Conservation (phyloP, 2,797 vertebrate genomes). For the Peromyscus eremicus region DNA sequence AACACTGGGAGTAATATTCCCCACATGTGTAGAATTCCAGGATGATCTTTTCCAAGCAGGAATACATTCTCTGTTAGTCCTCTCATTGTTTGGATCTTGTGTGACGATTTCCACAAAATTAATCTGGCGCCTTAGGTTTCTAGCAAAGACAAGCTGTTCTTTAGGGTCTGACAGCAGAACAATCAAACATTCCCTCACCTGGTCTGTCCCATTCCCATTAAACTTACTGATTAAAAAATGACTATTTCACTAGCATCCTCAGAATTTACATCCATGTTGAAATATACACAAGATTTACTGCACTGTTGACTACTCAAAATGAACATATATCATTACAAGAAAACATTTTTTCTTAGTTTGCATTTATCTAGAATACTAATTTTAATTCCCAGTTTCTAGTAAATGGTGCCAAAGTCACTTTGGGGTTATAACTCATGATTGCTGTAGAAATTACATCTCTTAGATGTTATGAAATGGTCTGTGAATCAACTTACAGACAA, state of each 20-base stretch:
- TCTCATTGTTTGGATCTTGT: background rate
- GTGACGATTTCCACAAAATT: constrained; percentile 27
- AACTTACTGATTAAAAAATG: constrained; percentile 48
- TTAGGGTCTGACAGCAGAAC: background rate
- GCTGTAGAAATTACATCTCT: background rate
- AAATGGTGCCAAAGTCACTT: background rate
- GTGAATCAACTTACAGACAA: constrained; percentile 41
- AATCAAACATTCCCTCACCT: background rate
- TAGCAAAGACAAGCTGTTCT: constrained; percentile 55
- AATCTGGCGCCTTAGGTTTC: background rate
- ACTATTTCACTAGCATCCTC: constrained; percentile 48
- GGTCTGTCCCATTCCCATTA: constrained; percentile 52
- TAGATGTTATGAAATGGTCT: constrained; percentile 46
- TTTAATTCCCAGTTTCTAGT: constrained; percentile 33
- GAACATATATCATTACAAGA: background rate
- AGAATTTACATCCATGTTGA: background rate
- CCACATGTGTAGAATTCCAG: constrained; percentile 13
- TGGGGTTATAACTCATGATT: constrained; percentile 37
- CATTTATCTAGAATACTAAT: background rate
- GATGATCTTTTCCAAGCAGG: background rate
- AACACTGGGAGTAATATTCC: background rate
- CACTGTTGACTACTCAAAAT: constrained; percentile 48
- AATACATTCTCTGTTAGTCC: background rate
- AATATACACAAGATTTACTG: constrained; percentile 58
- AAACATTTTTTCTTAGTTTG: constrained; percentile 66